phyloP scores from a whole-genome alignment of 2,113 vertebrate species.

The Bufo bufo region DNA sequence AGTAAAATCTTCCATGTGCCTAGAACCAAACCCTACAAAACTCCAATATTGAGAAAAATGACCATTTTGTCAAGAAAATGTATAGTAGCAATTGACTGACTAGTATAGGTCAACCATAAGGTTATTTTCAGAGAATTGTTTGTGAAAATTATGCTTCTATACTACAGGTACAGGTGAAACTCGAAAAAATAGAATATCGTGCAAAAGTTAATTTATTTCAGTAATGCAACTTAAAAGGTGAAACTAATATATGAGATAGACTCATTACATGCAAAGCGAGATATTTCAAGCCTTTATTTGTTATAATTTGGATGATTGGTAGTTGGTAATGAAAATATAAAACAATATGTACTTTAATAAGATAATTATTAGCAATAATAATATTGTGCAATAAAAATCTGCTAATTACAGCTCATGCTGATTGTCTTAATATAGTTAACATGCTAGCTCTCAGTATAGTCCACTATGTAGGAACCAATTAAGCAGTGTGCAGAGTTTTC shows the following conservation, averaged over 20 bases:
- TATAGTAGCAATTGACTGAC: neutral
- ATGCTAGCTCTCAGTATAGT: constrained; percentile 39
- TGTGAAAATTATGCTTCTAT: no score
- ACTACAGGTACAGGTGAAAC: no score
- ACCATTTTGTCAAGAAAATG: neutral
- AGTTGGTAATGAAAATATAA: constrained; percentile 26
- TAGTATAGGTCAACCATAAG: neutral
- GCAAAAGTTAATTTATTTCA: no score
- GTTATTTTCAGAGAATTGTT: no score
- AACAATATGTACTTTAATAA: constrained; percentile 18
- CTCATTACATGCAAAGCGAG: no score
- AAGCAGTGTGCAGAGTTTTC: constrained; percentile 36
- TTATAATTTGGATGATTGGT: neutral
- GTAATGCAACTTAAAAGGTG: no score
- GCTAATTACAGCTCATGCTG: constrained; percentile 42
- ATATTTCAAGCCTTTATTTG: no score
- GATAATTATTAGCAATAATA: constrained; percentile 39
- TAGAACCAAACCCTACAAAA: neutral
- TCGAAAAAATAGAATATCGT: no score
- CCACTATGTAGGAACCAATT: constrained; percentile 49
- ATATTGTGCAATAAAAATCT: constrained; percentile 46
- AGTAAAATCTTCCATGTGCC: neutral
- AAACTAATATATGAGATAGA: no score
- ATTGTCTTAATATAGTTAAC: constrained; percentile 51
- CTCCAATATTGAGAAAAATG: no score